phyloP scores from a whole-genome alignment of 2,797 vertebrate genomes.

The Lutjanus argentimaculatus region DNA sequence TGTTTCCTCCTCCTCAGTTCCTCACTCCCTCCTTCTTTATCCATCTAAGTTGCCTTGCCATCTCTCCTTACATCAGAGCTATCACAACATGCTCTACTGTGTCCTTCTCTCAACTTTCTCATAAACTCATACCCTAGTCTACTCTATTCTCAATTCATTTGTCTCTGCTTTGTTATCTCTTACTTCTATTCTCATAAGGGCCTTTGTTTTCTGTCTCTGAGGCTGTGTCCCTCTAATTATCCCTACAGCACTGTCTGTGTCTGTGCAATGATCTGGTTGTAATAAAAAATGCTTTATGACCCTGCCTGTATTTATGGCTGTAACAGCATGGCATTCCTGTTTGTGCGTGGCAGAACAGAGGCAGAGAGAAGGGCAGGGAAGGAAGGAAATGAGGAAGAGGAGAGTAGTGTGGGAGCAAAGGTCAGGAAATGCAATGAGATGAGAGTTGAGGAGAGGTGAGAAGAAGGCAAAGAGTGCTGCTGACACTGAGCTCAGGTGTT shows the following conservation, averaged over 20 bases:
- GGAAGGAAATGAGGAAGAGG: constrained; percentile 6
- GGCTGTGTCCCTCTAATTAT: constrained; percentile 26
- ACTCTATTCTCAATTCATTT: not conserved
- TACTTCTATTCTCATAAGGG: constrained; percentile 7
- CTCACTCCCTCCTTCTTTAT: constrained; percentile 33
- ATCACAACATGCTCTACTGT: constrained; percentile 8
- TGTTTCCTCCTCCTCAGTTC: constrained; percentile 30
- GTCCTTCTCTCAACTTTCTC: constrained; percentile 13
- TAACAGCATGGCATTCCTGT: constrained; percentile 10
- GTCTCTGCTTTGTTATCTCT: constrained; percentile 15
- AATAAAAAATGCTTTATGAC: constrained; percentile 42
- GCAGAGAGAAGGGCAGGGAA: not conserved
- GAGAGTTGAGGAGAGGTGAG: constrained; percentile 29
- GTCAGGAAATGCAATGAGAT: constrained; percentile 25
- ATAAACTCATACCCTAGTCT: constrained; percentile 7
- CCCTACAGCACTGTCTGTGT: constrained; percentile 23
- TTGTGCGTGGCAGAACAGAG: constrained; percentile 20
- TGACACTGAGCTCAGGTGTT: constrained; percentile 61
- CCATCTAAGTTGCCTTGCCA: constrained; percentile 34
- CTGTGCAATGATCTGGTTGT: constrained; percentile 40
- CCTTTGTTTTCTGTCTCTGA: constrained; percentile 19
- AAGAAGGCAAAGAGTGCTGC: constrained; percentile 41
- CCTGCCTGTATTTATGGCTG: constrained; percentile 29
- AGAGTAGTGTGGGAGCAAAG: constrained; percentile 9
- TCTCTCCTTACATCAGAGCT: constrained; percentile 36